phyloP scores from a whole-genome alignment of 2,888 invertebrate genomes.

The Lasius platythorax region DNA sequence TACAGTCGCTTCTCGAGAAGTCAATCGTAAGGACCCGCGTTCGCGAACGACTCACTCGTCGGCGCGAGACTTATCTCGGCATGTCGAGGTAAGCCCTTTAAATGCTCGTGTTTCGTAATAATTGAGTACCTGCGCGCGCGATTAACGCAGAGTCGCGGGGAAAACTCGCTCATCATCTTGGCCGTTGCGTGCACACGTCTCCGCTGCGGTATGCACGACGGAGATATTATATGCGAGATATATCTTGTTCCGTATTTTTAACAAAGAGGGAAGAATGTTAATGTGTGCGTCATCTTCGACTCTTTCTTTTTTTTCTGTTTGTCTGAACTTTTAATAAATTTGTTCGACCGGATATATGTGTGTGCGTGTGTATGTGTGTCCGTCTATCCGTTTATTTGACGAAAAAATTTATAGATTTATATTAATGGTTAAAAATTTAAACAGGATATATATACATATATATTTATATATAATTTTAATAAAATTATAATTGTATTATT shows the following conservation, averaged over 20 bases:
- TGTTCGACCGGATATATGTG: neutral
- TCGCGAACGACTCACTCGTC: slow-evolving; percentile 34
- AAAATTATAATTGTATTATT: neutral
- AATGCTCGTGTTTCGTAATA: slow-evolving; percentile 43
- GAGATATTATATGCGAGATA: neutral
- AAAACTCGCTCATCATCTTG: slow-evolving; percentile 18
- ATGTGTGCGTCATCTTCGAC: neutral
- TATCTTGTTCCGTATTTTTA: neutral
- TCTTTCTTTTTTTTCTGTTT: neutral
- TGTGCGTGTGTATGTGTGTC: neutral
- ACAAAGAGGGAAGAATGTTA: neutral
- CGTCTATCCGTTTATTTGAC: neutral
- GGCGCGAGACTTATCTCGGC: neutral
- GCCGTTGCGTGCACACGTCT: slow-evolving; percentile 37
- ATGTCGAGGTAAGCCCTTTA: slow-evolving; percentile 8
- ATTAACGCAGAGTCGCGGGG: slow-evolving; percentile 26
- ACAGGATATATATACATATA: too few relatives aligned
- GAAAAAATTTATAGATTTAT: neutral
- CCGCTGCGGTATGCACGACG: neutral
- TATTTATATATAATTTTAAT: neutral
- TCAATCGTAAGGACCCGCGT: slow-evolving; percentile 48
- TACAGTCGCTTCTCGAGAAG: slow-evolving; percentile 58
- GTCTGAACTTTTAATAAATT: neutral
- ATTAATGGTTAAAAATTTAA: neutral
- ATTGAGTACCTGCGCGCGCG: slow-evolving; percentile 61